Conservation (phyloP, 2,888 invertebrate species). For the Agriopis aurantiaria region DNA sequence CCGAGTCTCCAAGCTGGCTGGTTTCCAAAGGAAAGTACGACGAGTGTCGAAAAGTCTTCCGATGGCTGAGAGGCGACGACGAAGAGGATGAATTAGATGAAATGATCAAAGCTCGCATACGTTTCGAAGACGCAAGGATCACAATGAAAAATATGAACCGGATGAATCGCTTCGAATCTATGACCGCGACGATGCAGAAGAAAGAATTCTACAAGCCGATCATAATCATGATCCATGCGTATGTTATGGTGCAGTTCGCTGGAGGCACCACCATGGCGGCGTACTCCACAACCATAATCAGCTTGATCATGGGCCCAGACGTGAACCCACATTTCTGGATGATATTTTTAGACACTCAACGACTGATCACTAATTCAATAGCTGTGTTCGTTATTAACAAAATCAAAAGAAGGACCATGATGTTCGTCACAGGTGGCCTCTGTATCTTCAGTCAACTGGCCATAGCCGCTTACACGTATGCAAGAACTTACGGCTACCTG, state of each 20-base stretch:
- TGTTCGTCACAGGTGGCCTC: slow-evolving; percentile 85
- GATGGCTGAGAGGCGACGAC: slow-evolving; percentile 84
- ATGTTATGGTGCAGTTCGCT: slow-evolving; percentile 87
- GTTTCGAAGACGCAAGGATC: slow-evolving; percentile 55
- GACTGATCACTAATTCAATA: slow-evolving; percentile 85
- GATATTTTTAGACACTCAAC: slow-evolving; percentile 87
- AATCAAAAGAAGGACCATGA: slow-evolving; percentile 86
- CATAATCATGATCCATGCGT: slow-evolving; percentile 85
- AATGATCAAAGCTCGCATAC: slow-evolving; percentile 63
- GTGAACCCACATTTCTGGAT: slow-evolving; percentile 88
- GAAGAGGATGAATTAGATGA: slow-evolving; percentile 70
- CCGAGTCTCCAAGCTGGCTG: slow-evolving; percentile 89
- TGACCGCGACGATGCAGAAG: slow-evolving; percentile 57
- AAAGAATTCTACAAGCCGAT: slow-evolving; percentile 86
- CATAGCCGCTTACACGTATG: slow-evolving; percentile 76
- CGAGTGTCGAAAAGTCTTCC: slow-evolving; percentile 83
- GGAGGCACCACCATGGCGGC: slow-evolving; percentile 89
- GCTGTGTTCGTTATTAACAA: slow-evolving; percentile 87
- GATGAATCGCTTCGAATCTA: slow-evolving; percentile 44
- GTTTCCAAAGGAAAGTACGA: slow-evolving; percentile 78
- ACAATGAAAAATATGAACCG: slow-evolving; percentile 45
- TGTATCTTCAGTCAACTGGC: slow-evolving; percentile 84
- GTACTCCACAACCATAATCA: slow-evolving; percentile 88
- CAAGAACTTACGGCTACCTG: slow-evolving; percentile 53
- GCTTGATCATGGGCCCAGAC: slow-evolving; percentile 82